Base-by-base conservation (phyloP, 2,113 vertebrate species). In the Eptesicus fuscus region DNA sequence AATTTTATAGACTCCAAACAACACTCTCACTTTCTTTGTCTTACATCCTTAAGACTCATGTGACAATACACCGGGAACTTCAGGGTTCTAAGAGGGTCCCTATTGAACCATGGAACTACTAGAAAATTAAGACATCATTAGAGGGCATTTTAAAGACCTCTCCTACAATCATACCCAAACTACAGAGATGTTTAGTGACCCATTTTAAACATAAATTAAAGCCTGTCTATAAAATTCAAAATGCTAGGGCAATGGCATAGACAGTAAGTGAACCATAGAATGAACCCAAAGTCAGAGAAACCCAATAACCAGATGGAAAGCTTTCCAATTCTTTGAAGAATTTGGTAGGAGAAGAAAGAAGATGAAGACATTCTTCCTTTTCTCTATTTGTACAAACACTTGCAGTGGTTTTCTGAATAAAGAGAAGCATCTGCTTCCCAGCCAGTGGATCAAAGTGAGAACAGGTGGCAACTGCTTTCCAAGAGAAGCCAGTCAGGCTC, bases 241-340 rank as follows among this genome's bases (percentile, higher is more conserved):
- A 71, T n/a, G 17, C 44, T 73, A n/a, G 28, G 65, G 12, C 47
- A 89, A 84, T 84, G 90, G 37, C 91, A 80, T 2, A 59, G 42
- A 80, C 23, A 77, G 91, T 35, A 53, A n/a, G 17, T 77, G 63
- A 91, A 92, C 25, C 17, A 12, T 14, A 63, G 28, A 78, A 79
- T 20, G 32, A 82, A 77, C 53, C 78, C 47, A 47, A 88, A 94
- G 61, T 83, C 67, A 69, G 59, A 90, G 88, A 91, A 87, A 92
- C 67, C 56, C 67, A 83, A 76, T 17, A 96, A 63, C 61, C 59
- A 82, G n/a, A 78, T 59, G 65, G 80, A 92, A 78, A 53, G 1
- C 8, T 92, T 61, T 16, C 84, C 61, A 6, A 69, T 47, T n/a
- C 69, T 88, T 83, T 91, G 83, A 96, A 90, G 94, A 88, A 53